phyloP scores from a whole-genome alignment of 2,113 vertebrate genomes.

The Hydropotes inermis region DNA sequence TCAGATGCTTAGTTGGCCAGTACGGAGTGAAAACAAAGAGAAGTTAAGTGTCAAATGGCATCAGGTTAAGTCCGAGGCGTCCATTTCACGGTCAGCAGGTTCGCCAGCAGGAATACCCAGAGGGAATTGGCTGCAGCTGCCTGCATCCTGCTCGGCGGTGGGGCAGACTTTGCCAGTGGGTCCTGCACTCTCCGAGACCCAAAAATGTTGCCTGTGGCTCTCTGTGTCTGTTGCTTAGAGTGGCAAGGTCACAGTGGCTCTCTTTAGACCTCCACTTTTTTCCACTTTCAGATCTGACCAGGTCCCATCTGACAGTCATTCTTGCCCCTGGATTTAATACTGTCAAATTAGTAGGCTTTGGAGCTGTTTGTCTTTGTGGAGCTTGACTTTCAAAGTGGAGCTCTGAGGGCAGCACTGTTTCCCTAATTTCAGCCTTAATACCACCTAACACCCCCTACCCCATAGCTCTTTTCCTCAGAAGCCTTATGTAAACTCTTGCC shows the following conservation, averaged over 20 bases:
- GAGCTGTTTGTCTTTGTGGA: not conserved
- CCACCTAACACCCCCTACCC: not conserved
- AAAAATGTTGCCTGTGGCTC: not conserved
- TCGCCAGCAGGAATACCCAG: not conserved
- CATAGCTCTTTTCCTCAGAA: not conserved
- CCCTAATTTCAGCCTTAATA: not conserved
- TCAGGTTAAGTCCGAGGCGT: not conserved
- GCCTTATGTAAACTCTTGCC: not conserved
- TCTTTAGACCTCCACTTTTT: not conserved
- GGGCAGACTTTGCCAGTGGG: not conserved
- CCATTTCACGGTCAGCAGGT: not conserved
- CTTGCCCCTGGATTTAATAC: not conserved
- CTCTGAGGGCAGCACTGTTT: not conserved
- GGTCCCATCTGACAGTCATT: not conserved
- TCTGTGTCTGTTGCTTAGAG: not conserved
- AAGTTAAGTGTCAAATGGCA: not conserved
- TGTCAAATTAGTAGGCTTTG: not conserved
- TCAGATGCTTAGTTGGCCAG: not conserved
- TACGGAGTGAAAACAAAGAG: slow-evolving; percentile 13
- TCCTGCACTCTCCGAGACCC: not conserved
- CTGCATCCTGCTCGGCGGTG: not conserved
- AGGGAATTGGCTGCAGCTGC: not conserved
- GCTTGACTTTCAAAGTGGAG: not conserved
- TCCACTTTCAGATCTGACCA: not conserved
- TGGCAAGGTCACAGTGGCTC: not conserved